Base-by-base conservation (phyloP, 2,888 invertebrate genomes). In the Latrodectus elegans region DNA sequence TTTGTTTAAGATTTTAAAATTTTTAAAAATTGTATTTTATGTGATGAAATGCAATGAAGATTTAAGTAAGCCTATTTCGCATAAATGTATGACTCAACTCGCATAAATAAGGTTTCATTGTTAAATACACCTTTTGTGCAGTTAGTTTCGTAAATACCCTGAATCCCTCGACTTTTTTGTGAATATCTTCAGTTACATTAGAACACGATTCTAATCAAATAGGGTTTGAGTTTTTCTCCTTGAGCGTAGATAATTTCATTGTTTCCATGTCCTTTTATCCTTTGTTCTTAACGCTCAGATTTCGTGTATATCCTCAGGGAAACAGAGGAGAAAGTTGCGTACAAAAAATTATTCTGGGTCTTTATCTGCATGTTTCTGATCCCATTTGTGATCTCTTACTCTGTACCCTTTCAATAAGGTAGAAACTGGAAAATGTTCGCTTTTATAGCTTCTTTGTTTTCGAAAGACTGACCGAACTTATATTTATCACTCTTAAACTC, bases 401-500 rank as follows among this genome's bases (percentile, higher is more conserved):
- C 38, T 38, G 38, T 38, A 38, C 38, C 38, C 38, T 38, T 38
- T 38, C 38, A 38, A 38, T 38, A 38, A 38, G 38, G 38, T 38
- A 38, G 38, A 1, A 38, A 38, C 38, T 38, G 38, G 38, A 38
- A 38, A 38, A 38, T 38, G 38, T 38, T 38, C 38, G 38, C 38
- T 38, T 79, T 70, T 79, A 71, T 79, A 60, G 64, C 72, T 80
- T 38, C 65, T 70, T 65, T 70, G 80, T 80, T 72, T 73, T 72
- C 52, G 38, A 17, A 52, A 53, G 60, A 52, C 60, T 72, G 22
- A 52, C 72, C 73, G 55, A 80, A 75, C 64, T 70, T 55, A 60
- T 68, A 83, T 83, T 75, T 52, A 80, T 80, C 26, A 64, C 22
- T 67, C 49, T 15, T 68, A 14, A 17, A 38, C 12, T n/a, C 60